A percentile compares a stretch with the other conserved stretches of the same genome.
Evolutionary conservation across 2,888 invertebrate genomes (phyloP).

Genomic region (Tiliacea aurago): DNA sequence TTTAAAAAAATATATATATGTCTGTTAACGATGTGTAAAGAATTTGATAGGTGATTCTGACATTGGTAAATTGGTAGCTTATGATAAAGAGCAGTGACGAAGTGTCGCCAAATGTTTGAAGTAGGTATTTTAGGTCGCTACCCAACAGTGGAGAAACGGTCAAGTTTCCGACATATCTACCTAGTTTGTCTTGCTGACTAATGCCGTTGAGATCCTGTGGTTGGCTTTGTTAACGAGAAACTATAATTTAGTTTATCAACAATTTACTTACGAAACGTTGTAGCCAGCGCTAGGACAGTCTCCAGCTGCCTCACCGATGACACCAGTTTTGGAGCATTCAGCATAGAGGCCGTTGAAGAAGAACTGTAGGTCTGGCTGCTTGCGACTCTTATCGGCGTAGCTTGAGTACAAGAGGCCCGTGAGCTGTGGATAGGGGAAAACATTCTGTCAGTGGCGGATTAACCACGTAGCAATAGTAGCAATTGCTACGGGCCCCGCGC

Average conservation of each 20-base stretch:
- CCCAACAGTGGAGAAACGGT: not conserved
- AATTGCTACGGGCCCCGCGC: too few species aligned
- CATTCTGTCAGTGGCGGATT: not conserved
- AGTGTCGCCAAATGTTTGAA: too few species aligned
- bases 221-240: not conserved
- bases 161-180: not conserved
- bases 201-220: not conserved
- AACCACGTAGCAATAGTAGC: too few species aligned
- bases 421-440: conserved; percentile 68
- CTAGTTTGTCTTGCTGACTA: not conserved
- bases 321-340: conserved; percentile 83
- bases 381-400: conserved; percentile 86
- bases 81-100: not conserved
- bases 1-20: not conserved
- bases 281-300: conserved; percentile 66
- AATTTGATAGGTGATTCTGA: not conserved
- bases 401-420: conserved; percentile 91
- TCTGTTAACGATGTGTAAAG: not conserved
- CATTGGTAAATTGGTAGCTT: too few species aligned
- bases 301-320: conserved; percentile 77
- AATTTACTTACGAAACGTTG: conserved; percentile 75
- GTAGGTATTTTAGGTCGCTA: too few species aligned
- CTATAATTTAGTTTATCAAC: too few species aligned
- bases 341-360: conserved; percentile 92
- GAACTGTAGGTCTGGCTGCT: conserved; percentile 92